Conservation (phyloP, 2,888 invertebrate genomes). For the Notodonta dromedarius region DNA sequence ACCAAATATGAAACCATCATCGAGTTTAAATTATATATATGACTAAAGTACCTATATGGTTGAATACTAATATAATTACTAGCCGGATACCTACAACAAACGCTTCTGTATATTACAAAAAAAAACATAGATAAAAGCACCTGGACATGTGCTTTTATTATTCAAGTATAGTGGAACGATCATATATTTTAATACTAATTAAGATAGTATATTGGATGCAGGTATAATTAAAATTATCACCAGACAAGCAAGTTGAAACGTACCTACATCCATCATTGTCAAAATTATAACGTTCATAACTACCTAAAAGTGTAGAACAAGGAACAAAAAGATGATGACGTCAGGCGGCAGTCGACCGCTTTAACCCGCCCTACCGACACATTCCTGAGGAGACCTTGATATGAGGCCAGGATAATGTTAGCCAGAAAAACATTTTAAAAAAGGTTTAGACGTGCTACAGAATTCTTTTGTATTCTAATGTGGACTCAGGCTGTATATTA, state of each 20-base stretch:
- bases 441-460: conserved; percentile 1
- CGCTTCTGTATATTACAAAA: no score
- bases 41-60: no score
- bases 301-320: conserved; percentile 2
- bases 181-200: conserved; percentile 4
- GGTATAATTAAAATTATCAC: conserved; percentile 4
- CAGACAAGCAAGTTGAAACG: background rate
- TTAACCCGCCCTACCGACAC: conserved; percentile 4
- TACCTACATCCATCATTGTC: conserved; percentile 30
- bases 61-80: no score
- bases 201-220: background rate
- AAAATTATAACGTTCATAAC: conserved; percentile 17
- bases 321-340: conserved; percentile 6
- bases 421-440: conserved; percentile 3
- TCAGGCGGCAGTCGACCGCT: conserved; percentile 2
- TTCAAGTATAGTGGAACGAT: background rate
- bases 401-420: conserved; percentile 4
- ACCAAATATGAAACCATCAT: no score
- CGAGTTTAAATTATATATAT: no score
- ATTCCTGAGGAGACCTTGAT: conserved; percentile 6
- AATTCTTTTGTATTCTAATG: conserved; percentile 8
- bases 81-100: no score
- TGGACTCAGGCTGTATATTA: background rate
- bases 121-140: no score
- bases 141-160: background rate